Percentiles rank a stretch among this genome's conserved stretches.
Evolutionary conservation across 2,797 vertebrate genomes (phyloP).

Genomic region (Macropodus opercularis): DNA sequence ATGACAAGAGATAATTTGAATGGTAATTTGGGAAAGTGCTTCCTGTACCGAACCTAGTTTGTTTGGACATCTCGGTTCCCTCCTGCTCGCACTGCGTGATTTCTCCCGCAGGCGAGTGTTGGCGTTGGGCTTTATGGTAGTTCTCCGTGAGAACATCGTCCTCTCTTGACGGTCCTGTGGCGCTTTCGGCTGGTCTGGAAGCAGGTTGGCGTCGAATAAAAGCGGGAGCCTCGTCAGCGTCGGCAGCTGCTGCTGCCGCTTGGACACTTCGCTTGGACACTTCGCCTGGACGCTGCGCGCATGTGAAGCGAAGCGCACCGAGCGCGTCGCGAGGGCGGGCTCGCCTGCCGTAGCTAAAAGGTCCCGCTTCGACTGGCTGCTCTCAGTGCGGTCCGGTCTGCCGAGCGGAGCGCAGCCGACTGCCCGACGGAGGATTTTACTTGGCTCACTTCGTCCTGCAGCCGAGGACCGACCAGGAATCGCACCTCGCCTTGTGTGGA

Average conservation of each 20-base stretch:
- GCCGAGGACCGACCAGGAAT: conserved; percentile 64
- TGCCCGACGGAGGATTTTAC: conserved; percentile 67
- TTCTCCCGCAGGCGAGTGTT: neutral
- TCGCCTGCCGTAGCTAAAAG: conserved; percentile 63
- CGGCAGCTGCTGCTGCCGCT: neutral
- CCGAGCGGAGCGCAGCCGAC: conserved; percentile 69
- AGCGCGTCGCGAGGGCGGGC: conserved; percentile 67
- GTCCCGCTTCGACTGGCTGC: conserved; percentile 75
- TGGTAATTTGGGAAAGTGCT: neutral
- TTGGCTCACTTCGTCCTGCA: conserved; percentile 55
- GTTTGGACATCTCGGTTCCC: conserved; percentile 6
- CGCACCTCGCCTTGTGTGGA: conserved; percentile 67
- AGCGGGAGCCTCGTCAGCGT: conserved; percentile 4
- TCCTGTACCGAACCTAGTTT: neutral
- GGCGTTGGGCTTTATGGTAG: neutral
- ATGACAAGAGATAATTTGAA: neutral
- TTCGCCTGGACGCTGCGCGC: neutral
- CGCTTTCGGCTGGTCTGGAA: neutral
- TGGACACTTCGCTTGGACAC: conserved; percentile 28
- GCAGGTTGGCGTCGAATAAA: neutral
- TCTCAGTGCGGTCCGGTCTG: conserved; percentile 82
- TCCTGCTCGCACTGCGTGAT: conserved; percentile 13
- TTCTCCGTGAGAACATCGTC: conserved; percentile 16
- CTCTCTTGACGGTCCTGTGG: conserved; percentile 14
- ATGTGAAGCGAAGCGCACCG: conserved; percentile 12